phyloP scores from a whole-genome alignment of 1,140 invertebrate species.

The Orussus abietinus region DNA sequence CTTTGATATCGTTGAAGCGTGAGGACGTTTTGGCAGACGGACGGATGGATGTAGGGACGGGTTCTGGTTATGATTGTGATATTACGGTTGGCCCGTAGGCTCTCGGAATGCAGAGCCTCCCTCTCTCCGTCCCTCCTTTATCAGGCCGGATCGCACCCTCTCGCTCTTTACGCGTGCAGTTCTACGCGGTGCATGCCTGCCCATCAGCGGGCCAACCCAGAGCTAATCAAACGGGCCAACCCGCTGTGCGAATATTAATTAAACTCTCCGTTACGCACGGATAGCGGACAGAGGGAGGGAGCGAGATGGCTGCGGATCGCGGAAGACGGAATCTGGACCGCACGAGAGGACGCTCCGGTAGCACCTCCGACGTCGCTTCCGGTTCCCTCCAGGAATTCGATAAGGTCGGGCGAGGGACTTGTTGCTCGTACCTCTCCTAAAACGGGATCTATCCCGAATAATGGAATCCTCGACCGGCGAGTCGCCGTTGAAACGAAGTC shows the following conservation, averaged over 20 bases:
- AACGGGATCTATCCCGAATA: too few species aligned
- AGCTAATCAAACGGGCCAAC: constrained; percentile 46
- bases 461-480: too few species aligned
- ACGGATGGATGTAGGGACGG: constrained; percentile 20
- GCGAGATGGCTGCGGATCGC: neutral
- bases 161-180: constrained; percentile 6
- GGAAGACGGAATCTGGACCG: too few species aligned
- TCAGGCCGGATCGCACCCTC: constrained; percentile 13
- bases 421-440: too few species aligned
- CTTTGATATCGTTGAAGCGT: constrained; percentile 49
- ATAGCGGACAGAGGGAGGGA: constrained; percentile 8
- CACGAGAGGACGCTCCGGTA: too few species aligned
- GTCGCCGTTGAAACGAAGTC: too few species aligned
- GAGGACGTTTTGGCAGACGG: constrained; percentile 40
- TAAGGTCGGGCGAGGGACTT: too few species aligned
- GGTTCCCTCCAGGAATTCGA: too few species aligned
- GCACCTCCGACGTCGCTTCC: too few species aligned
- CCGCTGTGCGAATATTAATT: constrained; percentile 46
- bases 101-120: constrained; percentile 35
- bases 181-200: constrained; percentile 24
- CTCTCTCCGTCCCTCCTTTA: constrained; percentile 11
- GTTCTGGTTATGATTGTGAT: constrained; percentile 51
- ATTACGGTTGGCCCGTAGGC: constrained; percentile 43
- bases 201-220: constrained; percentile 39
- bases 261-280: constrained; percentile 28